Evolutionary conservation across 53 echinoderm and acorn worm genomes (phyloP), one percentile per base, ranked within the genome.

Genomic region (Temnopleurus reevesii): DNA sequence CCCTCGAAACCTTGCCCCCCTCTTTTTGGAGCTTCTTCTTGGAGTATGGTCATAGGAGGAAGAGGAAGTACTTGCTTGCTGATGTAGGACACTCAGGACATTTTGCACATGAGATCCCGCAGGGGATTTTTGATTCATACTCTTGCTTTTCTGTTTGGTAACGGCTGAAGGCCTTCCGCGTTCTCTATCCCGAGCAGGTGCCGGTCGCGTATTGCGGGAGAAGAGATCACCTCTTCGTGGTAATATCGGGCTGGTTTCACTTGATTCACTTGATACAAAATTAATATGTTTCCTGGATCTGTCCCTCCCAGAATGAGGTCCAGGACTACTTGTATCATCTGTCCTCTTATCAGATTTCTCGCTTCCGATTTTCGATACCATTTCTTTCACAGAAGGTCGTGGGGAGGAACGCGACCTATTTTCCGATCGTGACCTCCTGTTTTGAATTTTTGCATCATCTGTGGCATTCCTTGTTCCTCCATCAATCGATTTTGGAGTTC

Each of bases 21-120:
- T 1, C 15, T 33, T 60, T 26, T 51, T 31, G n/a, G 29, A 29
- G 53, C n/a, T 44, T 31, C 87, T 64, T 29, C 53, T 53, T 6
- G 66, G 65, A 8, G 53, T 87, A 25, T 87, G 65, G 66, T 87
- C 87, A 65, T 66, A 30, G 49, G 87, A 65, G 19, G 87, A 87
- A 53, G 65, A 49, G 8, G 66, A 64, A n/a, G 65, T 87, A 61
- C 46, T 64, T 45, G 35, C 49, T 34, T 61, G 84, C 45, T 91
- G 86, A 46, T 77, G 77, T 2, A 91, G 24, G 0, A 65, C 84
- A 59, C 86, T 91, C 0, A 91, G 55, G 49, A 91, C 59, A 31
- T 91, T 91, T 59, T 91, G 91, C 25, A 91, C n/a, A 34, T 61
- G 91, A 17, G 91, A 91, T 43, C 92, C 92, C 29, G 53, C 21